These are phyloP conservation scores for Cydia splendana DNA, from an alignment of 1,140 invertebrate genomes.

Conservation along the genomic window DNA sequence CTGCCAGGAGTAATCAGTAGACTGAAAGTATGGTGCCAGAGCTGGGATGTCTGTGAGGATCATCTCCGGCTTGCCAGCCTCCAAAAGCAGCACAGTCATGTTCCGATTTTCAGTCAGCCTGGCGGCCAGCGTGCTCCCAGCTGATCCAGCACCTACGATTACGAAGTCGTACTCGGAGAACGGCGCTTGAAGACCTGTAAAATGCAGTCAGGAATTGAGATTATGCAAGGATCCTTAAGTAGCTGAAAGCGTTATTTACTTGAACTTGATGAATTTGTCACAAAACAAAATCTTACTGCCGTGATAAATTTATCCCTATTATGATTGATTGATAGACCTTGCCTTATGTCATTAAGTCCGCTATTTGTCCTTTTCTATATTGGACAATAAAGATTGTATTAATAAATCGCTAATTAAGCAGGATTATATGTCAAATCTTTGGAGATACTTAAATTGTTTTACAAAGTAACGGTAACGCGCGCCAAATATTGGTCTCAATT, in stretches of 20 bases:
- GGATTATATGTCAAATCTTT: no score
- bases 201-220: background rate
- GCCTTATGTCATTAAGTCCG: no score
- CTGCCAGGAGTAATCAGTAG: conserved; percentile 85
- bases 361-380: no score
- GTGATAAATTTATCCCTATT: no score
- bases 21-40: conserved; percentile 81
- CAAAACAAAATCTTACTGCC: no score
- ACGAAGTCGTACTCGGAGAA: conserved; percentile 88
- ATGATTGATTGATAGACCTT: no score
- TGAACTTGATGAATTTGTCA: no score
- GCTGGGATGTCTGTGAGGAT: conserved; percentile 84
- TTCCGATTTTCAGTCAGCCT: conserved; percentile 82
- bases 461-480: no score
- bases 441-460: no score
- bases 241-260: background rate
- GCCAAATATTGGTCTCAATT: no score
- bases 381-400: no score
- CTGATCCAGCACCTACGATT: conserved; percentile 89
- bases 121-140: conserved; percentile 80
- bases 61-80: conserved; percentile 84
- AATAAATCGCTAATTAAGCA: no score
- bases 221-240: background rate
- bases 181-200: conserved; percentile 57
- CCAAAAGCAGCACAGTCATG: conserved; percentile 83